Base-by-base conservation (phyloP, 2,888 invertebrate genomes). In the Macrophya annulata region DNA sequence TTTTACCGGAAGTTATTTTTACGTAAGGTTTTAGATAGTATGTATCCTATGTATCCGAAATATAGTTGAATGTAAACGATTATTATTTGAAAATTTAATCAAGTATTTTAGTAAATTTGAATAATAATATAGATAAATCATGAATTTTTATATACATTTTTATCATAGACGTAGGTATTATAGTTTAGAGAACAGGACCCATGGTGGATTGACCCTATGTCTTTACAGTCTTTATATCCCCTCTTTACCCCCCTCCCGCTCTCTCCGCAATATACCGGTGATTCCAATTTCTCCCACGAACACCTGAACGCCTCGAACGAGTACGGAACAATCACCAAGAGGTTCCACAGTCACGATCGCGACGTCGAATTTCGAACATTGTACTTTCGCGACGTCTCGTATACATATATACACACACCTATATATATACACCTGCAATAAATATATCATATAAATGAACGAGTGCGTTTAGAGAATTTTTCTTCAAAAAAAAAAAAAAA, bases 291-390 rank as follows among this genome's bases (percentile, higher is more conserved):
- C 81, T 81, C 81, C 81, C 81, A 81, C 81, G 43, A 40, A 81
- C 43, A 81, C 62, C 81, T 59, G 81, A 81, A 81, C 81, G 81
- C 81, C 81, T 81, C 81, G 51, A 59, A 81, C 81, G 59, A 62
- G 59, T 59, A 81, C 62, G 59, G 59, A 81, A 81, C 81, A 81
- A 81, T 81, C 81, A 62, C 81, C 62, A 40, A 51, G 59, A 81
- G 81, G 81, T 81, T 43, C 81, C 48, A 21, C 81, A 81, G 81
- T 81, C 81, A 81, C 81, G 81, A 68, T 71, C 83, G 83, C 25
- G 83, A 68, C 83, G 83, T 83, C 48, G 68, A 83, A 71, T 71
- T 83, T 68, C 31, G 17, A 65, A 43, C 81, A 62, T 62, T 59
- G 10, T n/a, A 62, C 81, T 37, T 37, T 59, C 40, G 15, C 62